These are phyloP conservation scores for Pseudorasbora parva DNA, from an alignment of 2,113 vertebrate species.

Conservation along the genomic window DNA sequence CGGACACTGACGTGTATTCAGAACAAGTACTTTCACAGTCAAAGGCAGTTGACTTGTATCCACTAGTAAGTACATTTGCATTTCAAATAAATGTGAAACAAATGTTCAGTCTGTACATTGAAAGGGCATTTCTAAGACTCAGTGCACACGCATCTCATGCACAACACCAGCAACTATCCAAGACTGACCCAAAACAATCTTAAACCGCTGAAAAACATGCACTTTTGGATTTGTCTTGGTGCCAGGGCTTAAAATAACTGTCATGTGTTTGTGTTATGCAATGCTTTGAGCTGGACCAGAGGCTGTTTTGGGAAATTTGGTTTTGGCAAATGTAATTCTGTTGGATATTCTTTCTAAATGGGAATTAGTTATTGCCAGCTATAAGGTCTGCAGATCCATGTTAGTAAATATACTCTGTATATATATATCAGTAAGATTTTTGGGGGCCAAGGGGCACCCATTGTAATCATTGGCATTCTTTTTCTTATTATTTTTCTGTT, in stretches of 20 bases:
- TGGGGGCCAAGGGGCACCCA: too few species aligned
- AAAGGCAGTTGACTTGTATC: background rate
- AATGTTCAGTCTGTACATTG: background rate
- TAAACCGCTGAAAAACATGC: constrained; percentile 4
- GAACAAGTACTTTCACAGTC: background rate
- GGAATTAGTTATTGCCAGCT: too few species aligned
- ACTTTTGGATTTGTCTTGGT: constrained; percentile 28
- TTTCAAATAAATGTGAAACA: background rate
- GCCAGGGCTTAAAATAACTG: constrained; percentile 45
- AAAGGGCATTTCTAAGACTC: background rate
- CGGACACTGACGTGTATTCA: background rate
- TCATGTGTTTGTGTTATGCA: constrained; percentile 54
- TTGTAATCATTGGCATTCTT: too few species aligned
- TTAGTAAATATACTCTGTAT: too few species aligned
- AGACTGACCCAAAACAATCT: background rate
- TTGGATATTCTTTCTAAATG: constrained; percentile 31
- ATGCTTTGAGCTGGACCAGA: constrained; percentile 37
- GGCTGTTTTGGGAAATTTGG: background rate
- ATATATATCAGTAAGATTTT: too few species aligned
- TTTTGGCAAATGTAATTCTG: constrained; percentile 33
- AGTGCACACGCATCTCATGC: background rate
- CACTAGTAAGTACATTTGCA: background rate
- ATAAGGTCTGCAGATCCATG: too few species aligned
- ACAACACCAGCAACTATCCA: background rate
- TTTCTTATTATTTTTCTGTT: too few species aligned